Evolutionary conservation across 2,113 vertebrate genomes (phyloP).

Genomic region (Paralichthys olivaceus): DNA sequence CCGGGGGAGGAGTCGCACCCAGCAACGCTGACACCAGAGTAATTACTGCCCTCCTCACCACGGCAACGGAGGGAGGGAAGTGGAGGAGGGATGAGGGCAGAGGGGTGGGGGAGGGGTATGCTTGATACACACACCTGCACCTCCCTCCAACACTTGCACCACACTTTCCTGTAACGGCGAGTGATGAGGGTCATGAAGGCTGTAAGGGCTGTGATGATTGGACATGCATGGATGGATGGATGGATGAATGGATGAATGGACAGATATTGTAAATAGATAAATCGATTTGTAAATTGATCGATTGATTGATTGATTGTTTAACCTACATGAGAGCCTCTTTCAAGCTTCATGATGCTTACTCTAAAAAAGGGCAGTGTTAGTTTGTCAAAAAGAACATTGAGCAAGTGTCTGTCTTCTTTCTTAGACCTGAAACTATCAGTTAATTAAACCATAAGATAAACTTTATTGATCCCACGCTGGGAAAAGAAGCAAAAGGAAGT

Average conservation of each 20-base stretch:
- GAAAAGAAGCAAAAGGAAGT: neutral
- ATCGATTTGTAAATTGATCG: slow-evolving; percentile 27
- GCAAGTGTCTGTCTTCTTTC: neutral
- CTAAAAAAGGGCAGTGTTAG: neutral
- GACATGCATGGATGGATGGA: slow-evolving; percentile 22
- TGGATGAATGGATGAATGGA: neutral
- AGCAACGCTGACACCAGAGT: slow-evolving; percentile 89
- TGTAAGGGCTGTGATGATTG: slow-evolving; percentile 24
- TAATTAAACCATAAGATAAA: neutral
- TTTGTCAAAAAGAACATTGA: neutral
- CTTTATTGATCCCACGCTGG: neutral
- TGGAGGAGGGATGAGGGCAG: slow-evolving; percentile 48
- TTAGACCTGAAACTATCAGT: neutral
- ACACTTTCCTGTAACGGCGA: slow-evolving; percentile 48
- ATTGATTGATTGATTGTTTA: slow-evolving; percentile 21
- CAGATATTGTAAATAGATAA: slow-evolving; percentile 4
- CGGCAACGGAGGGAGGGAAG: slow-evolving; percentile 64
- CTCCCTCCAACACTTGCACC: slow-evolving; percentile 30
- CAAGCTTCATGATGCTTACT: neutral
- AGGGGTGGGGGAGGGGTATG: slow-evolving; percentile 33
- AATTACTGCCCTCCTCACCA: slow-evolving; percentile 81
- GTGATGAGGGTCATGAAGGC: slow-evolving; percentile 29
- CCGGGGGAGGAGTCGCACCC: slow-evolving; percentile 91
- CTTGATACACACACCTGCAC: slow-evolving; percentile 73
- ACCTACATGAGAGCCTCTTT: neutral